Percentiles rank a stretch among this genome's conserved stretches.
phyloP scores from a whole-genome alignment of 1,140 invertebrate genomes.

The Chionoecetes opilio region DNA sequence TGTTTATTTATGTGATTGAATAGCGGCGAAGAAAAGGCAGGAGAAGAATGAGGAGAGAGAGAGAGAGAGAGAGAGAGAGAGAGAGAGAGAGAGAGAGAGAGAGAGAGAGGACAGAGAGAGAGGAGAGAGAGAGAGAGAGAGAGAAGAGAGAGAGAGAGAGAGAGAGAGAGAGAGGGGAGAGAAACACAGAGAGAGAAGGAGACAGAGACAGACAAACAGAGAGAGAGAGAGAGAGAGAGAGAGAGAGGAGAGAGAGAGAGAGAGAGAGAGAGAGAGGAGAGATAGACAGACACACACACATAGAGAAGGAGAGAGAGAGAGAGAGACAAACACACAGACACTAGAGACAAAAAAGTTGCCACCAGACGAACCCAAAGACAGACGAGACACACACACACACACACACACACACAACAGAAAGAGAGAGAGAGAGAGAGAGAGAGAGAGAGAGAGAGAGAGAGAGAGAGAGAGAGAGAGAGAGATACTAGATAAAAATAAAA shows the following conservation, averaged over 20 bases:
- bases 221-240: background rate
- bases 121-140: background rate
- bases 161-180: background rate
- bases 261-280: too few species aligned
- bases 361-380: too few species aligned
- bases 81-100: conserved; percentile 50
- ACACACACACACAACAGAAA: too few species aligned
- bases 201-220: background rate
- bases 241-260: too few species aligned
- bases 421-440: background rate
- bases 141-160: background rate
- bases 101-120: background rate
- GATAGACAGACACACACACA: too few species aligned
- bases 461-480: too few species aligned
- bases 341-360: too few species aligned
- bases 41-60: conserved; percentile 32
- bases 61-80: conserved; percentile 53
- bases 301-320: too few species aligned
- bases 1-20: background rate
- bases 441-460: background rate
- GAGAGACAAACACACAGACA: too few species aligned
- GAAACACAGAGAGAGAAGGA: background rate
- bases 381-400: too few species aligned
- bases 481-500: too few species aligned
- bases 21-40: background rate